A percentile compares a stretch with the other conserved stretches of the same genome.
Evolutionary conservation across 2,113 vertebrate species (phyloP).

Genomic region (Pterocles gutturalis): DNA sequence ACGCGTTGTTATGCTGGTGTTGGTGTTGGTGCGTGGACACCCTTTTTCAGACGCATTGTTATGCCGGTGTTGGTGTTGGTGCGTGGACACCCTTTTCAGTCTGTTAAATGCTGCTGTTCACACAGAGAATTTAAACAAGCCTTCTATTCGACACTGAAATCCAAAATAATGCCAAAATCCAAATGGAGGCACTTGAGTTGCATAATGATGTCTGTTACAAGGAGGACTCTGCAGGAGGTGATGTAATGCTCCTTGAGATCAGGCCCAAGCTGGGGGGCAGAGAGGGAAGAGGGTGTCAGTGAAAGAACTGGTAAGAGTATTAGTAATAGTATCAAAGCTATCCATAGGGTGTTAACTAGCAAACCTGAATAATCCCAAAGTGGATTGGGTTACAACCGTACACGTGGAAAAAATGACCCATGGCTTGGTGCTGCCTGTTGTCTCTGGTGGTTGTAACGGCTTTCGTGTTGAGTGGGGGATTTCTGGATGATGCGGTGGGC

Average conservation of each 20-base stretch:
- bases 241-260: conserved; percentile 36
- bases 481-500: not conserved
- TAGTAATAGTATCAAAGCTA: not conserved
- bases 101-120: conserved; percentile 52
- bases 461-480: not conserved
- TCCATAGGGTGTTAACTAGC: not conserved
- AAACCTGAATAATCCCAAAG: not conserved
- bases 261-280: not conserved
- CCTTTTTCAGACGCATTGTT: conserved; percentile 28
- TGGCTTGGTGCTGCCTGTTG: not conserved
- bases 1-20: conserved; percentile 11
- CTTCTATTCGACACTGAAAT: conserved; percentile 31
- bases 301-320: not conserved
- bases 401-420: not conserved
- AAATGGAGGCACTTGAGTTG: conserved; percentile 65
- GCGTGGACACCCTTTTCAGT: conserved; percentile 51
- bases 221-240: conserved; percentile 11
- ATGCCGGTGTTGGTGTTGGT: conserved; percentile 53
- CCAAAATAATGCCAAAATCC: conserved; percentile 60
- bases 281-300: not conserved
- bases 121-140: conserved; percentile 67
- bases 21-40: conserved; percentile 49
- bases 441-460: not conserved
- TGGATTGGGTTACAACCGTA: not conserved
- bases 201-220: conserved; percentile 64